phyloP scores from a whole-genome alignment of 2,888 invertebrate species.

The Pandemis cinnamomeana region DNA sequence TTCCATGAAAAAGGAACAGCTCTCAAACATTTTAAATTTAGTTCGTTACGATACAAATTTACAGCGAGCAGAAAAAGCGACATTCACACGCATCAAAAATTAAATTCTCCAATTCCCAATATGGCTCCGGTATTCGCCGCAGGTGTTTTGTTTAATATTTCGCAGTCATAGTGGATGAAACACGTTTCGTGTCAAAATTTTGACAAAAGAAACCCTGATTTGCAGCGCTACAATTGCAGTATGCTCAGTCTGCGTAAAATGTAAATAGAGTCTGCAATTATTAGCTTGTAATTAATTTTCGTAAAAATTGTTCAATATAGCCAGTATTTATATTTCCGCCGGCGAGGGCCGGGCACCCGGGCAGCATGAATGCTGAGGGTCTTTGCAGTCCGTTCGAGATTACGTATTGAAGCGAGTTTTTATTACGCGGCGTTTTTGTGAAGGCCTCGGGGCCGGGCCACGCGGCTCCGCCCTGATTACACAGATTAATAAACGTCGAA shows the following conservation, averaged over 20 bases:
- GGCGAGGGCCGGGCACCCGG: slow-evolving; percentile 39
- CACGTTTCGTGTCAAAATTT: not conserved
- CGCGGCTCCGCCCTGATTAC: slow-evolving; percentile 46
- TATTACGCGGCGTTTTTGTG: slow-evolving; percentile 37
- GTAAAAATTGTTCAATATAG: slow-evolving; percentile 22
- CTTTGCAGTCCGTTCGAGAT: slow-evolving; percentile 31
- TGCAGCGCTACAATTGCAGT: slow-evolving; percentile 8
- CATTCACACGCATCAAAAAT: slow-evolving; percentile 7
- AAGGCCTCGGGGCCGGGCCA: slow-evolving; percentile 8
- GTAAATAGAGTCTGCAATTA: slow-evolving; percentile 5
- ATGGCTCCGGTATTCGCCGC: slow-evolving; percentile 3
- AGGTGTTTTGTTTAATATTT: slow-evolving; percentile 28
- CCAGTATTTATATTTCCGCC: slow-evolving; percentile 43
- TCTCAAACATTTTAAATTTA: slow-evolving; percentile 9
- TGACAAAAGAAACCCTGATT: slow-evolving; percentile 5
- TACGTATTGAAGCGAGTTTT: slow-evolving; percentile 41
- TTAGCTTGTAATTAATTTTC: slow-evolving; percentile 13
- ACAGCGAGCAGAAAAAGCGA: slow-evolving; percentile 2
- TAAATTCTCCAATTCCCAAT: slow-evolving; percentile 5
- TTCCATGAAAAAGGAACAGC: not conserved
- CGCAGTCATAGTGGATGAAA: not conserved
- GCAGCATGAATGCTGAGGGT: slow-evolving; percentile 23
- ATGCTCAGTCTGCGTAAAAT: not conserved
- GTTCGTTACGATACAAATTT: not conserved
- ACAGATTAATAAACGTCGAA: slow-evolving; percentile 49